Evolutionary conservation across 2,797 vertebrate genomes (phyloP), one percentile per base, ranked within the genome.

Genomic region (Notolepis coatsorum): DNA sequence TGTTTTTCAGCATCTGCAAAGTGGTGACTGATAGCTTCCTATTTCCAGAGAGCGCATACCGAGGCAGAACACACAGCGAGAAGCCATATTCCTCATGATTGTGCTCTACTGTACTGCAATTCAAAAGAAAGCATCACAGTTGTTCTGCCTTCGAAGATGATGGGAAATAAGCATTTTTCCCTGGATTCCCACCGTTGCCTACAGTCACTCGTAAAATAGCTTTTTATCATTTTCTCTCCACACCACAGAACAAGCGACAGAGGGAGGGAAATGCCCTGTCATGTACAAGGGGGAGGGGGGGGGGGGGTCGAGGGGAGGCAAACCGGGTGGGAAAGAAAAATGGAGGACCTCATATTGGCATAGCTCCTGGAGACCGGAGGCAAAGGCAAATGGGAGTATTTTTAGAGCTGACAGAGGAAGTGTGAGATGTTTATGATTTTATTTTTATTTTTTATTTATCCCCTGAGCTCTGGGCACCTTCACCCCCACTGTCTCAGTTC

Each of bases 321-420:
- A 79, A 80, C 62, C 67, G 57, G 64, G 65, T 43, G 53, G 57
- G 65, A 49, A 21, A 50, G 37, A 61, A 58, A 71, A 51, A 43
- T 25, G 47, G 48, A 56, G 35, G 62, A 31, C 53, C 28, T 73
- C 52, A 41, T 80, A 89, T 89, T 86, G 88, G 85, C 83, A 84
- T 89, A 71, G 75, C 80, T 85, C 78, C 73, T 79, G 61, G 76
- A 87, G 84, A 79, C 61, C 27, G 5, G 56, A 41, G 45, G 58
- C 50, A 57, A 73, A 79, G 38, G 60, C 33, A 35, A 73, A 46
- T 53, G 5, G 30, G 57, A 51, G 64, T 90, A 90, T 91, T 90
- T 91, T 90, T 91, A 87, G 84, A 85, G 70, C 78, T 62, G 63
- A 80, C 55, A 42, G 57, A 75, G 66, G 79, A 87, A 83, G 61